phyloP scores from a whole-genome alignment of 2,888 invertebrate species.

The Spodoptera littoralis region DNA sequence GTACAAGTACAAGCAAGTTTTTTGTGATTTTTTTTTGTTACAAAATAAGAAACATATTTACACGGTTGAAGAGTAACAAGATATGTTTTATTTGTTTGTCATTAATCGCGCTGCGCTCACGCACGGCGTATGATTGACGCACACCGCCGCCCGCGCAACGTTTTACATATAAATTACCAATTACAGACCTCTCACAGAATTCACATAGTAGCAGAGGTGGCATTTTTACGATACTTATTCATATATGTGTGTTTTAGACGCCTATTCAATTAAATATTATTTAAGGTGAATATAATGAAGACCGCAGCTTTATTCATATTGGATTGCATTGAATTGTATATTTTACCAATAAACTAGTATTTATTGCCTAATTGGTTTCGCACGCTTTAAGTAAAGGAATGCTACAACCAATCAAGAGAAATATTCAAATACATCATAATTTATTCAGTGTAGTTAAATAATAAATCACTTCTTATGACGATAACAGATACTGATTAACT shows the following conservation, averaged over 20 bases:
- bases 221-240: conserved; percentile 53
- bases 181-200: conserved; percentile 65
- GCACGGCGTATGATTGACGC: conserved; percentile 73
- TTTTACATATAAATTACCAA: conserved; percentile 88
- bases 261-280: conserved; percentile 34
- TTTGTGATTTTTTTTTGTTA: conserved; percentile 20
- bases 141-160: conserved; percentile 72
- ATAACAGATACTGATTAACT: not conserved
- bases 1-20: conserved; percentile 2
- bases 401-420: conserved; percentile 25
- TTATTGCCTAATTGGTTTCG: conserved; percentile 41
- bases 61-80: conserved; percentile 42
- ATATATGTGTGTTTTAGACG: conserved; percentile 40
- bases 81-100: conserved; percentile 60
- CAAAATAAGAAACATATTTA: conserved; percentile 30
- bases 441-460: conserved; percentile 10
- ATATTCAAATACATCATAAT: conserved; percentile 19
- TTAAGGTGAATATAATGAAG: conserved; percentile 31
- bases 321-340: conserved; percentile 43
- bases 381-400: conserved; percentile 35
- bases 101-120: conserved; percentile 51
- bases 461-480: conserved; percentile 5
- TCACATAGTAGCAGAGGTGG: conserved; percentile 63
- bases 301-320: conserved; percentile 48
- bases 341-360: conserved; percentile 49